phyloP scores from a whole-genome alignment of 2,888 invertebrate species.

The Dolichopus griseipennis region DNA sequence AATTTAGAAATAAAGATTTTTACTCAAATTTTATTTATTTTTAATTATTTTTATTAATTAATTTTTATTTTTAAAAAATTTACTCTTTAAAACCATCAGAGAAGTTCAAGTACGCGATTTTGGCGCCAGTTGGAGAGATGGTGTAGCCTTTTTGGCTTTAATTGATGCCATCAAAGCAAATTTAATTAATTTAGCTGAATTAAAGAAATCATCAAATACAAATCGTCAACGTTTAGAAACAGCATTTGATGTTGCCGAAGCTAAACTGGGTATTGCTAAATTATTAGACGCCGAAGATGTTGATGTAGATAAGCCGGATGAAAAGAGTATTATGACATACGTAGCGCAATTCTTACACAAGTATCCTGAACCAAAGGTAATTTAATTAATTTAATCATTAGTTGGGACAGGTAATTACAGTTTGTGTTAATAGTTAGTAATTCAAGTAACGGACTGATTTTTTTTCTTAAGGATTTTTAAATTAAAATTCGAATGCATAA shows the following conservation, averaged over 20 bases:
- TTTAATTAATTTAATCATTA: too few relatives aligned
- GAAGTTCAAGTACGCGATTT: conserved; percentile 88
- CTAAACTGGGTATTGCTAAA: conserved; percentile 80
- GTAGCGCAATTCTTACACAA: conserved; percentile 96
- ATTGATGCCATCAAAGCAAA: conserved; percentile 92
- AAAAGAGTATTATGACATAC: conserved; percentile 97
- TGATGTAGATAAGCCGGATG: conserved; percentile 91
- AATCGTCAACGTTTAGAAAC: conserved; percentile 80
- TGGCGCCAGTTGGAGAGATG: conserved; percentile 92
- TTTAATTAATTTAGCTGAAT: conserved; percentile 76
- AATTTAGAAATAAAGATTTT: neutral
- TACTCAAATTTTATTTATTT: neutral
- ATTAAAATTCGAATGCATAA: too few relatives aligned
- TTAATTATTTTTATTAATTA: neutral
- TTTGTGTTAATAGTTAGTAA: too few relatives aligned
- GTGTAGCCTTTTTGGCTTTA: conserved; percentile 88
- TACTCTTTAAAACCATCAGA: conserved; percentile 44
- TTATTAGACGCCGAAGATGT: conserved; percentile 92
- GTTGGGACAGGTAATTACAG: too few relatives aligned
- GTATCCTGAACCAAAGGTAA: conserved; percentile 75
- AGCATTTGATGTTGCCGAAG: conserved; percentile 88
- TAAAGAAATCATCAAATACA: conserved; percentile 68
- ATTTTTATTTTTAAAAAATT: conserved; percentile 7
- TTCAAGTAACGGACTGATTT: too few relatives aligned
- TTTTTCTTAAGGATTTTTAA: too few relatives aligned